A percentile compares a stretch with the other conserved stretches of the same genome.
These are phyloP conservation scores for Heliconius ismenius DNA, from an alignment of 2,888 invertebrate species.

Conservation along the genomic window DNA sequence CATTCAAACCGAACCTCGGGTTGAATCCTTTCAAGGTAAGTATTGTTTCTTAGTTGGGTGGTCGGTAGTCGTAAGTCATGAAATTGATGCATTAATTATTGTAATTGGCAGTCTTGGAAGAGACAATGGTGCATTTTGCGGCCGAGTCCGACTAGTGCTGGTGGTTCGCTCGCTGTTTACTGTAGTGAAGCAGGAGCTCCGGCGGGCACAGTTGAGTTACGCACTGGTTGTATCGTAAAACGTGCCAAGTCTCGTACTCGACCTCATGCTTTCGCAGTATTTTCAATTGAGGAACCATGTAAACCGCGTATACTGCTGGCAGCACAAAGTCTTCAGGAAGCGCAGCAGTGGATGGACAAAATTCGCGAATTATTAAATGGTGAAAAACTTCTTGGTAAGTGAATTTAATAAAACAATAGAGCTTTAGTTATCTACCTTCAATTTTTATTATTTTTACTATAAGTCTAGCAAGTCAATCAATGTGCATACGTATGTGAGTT, in stretches of 20 bases:
- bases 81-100: slow-evolving; percentile 49
- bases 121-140: slow-evolving; percentile 85
- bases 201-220: slow-evolving; percentile 79
- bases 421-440: slow-evolving; percentile 38
- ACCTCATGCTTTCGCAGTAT: slow-evolving; percentile 86
- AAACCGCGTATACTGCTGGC: slow-evolving; percentile 85
- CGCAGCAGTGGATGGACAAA: slow-evolving; percentile 86
- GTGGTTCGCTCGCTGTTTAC: slow-evolving; percentile 81
- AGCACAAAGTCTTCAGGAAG: slow-evolving; percentile 83
- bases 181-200: slow-evolving; percentile 76
- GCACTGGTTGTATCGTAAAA: slow-evolving; percentile 82
- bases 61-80: slow-evolving; percentile 26
- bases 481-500: background rate
- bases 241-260: slow-evolving; percentile 86
- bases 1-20: slow-evolving; percentile 82
- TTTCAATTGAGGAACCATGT: slow-evolving; percentile 78
- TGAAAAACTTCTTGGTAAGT: slow-evolving; percentile 66
- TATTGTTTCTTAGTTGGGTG: slow-evolving; percentile 43
- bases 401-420: background rate
- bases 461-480: background rate
- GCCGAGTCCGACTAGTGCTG: slow-evolving; percentile 78
- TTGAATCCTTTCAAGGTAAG: slow-evolving; percentile 85
- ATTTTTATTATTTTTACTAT: slow-evolving; percentile 8
- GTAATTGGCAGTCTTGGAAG: slow-evolving; percentile 82
- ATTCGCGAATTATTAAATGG: slow-evolving; percentile 79